These are phyloP conservation scores for Toxotes lorentzi DNA, from an alignment of 2,797 vertebrate genomes.

Conservation along the genomic window DNA sequence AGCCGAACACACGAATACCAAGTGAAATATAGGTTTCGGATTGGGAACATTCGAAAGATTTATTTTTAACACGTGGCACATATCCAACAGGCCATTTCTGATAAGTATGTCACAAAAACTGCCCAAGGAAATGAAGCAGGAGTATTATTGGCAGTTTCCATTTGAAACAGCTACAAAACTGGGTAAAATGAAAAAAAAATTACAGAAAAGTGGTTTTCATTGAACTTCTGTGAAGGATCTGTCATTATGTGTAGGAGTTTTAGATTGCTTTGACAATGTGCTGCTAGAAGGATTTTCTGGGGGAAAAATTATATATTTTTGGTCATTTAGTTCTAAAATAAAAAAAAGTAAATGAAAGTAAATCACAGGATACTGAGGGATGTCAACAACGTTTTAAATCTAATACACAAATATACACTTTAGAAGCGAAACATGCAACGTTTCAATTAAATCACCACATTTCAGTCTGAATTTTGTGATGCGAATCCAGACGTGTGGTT, in stretches of 20 bases:
- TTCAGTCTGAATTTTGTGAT: background rate
- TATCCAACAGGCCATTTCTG: constrained; percentile 46
- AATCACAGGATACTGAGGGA: background rate
- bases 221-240: background rate
- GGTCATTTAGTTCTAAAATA: background rate
- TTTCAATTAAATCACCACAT: background rate
- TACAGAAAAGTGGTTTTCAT: background rate
- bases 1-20: background rate
- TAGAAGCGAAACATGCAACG: background rate
- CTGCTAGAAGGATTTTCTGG: background rate
- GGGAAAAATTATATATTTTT: background rate
- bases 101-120: constrained; percentile 59
- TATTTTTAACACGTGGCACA: constrained; percentile 63
- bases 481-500: background rate
- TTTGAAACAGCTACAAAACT: constrained; percentile 29
- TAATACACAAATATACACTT: background rate
- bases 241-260: background rate
- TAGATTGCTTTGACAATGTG: background rate
- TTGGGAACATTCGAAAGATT: constrained; percentile 45
- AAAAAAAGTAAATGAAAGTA: background rate
- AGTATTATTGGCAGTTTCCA: constrained; percentile 35
- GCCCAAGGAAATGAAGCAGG: constrained; percentile 25
- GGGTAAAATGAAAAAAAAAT: constrained; percentile 2
- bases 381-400: background rate
- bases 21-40: constrained; percentile 39